phyloP scores from a whole-genome alignment of 2,797 vertebrate genomes.

The Cossypha niveicapilla region DNA sequence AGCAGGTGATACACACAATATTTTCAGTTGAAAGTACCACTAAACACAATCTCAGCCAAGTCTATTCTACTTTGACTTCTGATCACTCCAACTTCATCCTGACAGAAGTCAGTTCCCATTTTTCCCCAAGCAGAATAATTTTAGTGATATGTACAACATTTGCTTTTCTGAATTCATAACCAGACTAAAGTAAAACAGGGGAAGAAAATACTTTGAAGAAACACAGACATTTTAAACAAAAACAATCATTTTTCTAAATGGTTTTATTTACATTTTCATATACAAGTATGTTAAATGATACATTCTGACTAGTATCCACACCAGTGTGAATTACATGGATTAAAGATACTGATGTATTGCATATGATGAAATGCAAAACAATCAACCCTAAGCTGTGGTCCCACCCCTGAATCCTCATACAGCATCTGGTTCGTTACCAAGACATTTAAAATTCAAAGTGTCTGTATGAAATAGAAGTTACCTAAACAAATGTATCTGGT shows the following conservation, averaged over 20 bases:
- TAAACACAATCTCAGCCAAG: conserved; percentile 34
- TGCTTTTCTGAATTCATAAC: conserved; percentile 29
- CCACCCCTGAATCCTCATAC: neutral
- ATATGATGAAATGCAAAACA: conserved; percentile 60
- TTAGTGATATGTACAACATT: neutral
- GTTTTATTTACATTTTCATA: conserved; percentile 76
- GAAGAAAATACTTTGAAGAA: conserved; percentile 56
- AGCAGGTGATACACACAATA: neutral
- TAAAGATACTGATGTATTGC: conserved; percentile 65
- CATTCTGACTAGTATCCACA: conserved; percentile 70
- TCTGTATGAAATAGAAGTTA: neutral
- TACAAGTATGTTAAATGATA: conserved; percentile 60
- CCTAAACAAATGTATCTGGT: neutral
- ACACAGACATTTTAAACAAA: conserved; percentile 71
- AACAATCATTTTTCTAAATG: conserved; percentile 72
- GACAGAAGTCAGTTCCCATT: conserved; percentile 56
- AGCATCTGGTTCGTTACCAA: conserved; percentile 9
- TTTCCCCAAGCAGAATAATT: conserved; percentile 43
- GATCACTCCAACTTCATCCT: conserved; percentile 52
- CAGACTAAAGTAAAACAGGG: conserved; percentile 38
- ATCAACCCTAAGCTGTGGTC: conserved; percentile 28
- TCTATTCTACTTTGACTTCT: conserved; percentile 64
- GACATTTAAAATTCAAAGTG: conserved; percentile 15
- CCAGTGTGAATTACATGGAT: conserved; percentile 56
- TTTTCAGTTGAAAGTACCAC: neutral